Conservation (phyloP, 2,888 invertebrate species). For the Unio pictorum region DNA sequence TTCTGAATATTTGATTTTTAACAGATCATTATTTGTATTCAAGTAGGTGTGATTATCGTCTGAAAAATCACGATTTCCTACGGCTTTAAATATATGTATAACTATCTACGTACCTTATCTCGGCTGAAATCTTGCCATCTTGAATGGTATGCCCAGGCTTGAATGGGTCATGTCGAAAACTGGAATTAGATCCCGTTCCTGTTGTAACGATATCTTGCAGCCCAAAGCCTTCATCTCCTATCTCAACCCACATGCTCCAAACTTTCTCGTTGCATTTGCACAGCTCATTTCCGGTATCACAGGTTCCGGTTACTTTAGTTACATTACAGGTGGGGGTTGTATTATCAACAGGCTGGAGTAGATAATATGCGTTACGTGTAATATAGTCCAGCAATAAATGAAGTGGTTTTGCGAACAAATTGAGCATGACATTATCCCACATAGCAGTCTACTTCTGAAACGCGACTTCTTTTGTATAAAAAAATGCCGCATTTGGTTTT, state of each 20-base stretch:
- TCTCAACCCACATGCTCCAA: slow-evolving; percentile 20
- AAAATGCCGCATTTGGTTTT: too few relatives aligned
- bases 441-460: too few relatives aligned
- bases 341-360: slow-evolving; percentile 15
- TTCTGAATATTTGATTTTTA: too few relatives aligned
- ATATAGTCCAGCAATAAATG: too few relatives aligned
- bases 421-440: too few relatives aligned
- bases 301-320: slow-evolving; percentile 14
- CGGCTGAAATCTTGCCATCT: slow-evolving; percentile 14
- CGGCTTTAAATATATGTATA: background rate
- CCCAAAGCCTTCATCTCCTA: slow-evolving; percentile 20
- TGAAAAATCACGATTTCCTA: too few relatives aligned
- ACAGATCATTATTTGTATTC: too few relatives aligned
- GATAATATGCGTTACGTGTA: too few relatives aligned
- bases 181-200: slow-evolving; percentile 13
- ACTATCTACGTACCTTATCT: slow-evolving; percentile 11
- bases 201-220: slow-evolving; percentile 19
- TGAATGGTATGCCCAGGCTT: slow-evolving; percentile 14
- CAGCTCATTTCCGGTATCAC: slow-evolving; percentile 20
- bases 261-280: slow-evolving; percentile 20
- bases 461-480: too few relatives aligned
- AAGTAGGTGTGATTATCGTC: background rate
- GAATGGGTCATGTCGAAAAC: slow-evolving; percentile 10
- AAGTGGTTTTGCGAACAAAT: too few relatives aligned
- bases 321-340: slow-evolving; percentile 21